These are phyloP conservation scores for Mionectes olivaceus DNA, from an alignment of 2,797 vertebrate species.

Conservation along the genomic window DNA sequence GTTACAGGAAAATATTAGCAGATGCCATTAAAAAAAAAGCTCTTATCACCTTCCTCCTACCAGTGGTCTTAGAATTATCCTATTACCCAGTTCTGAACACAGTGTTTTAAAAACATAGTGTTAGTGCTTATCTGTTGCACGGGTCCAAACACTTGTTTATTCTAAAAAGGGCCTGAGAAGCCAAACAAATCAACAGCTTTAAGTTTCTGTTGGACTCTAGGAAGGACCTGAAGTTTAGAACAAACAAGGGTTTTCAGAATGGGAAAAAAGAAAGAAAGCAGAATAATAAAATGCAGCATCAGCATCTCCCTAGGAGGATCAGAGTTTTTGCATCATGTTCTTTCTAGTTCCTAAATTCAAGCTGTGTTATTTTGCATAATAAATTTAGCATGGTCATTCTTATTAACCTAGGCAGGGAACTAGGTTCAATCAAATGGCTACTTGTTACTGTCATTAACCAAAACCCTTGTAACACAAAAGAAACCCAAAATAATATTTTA, in stretches of 20 bases:
- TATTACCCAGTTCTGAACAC: neutral
- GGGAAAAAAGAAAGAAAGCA: neutral
- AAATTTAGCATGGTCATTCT: neutral
- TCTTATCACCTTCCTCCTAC: neutral
- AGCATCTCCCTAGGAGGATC: neutral
- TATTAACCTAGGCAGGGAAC: neutral
- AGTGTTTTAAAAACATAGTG: neutral
- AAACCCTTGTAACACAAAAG: neutral
- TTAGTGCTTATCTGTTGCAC: neutral
- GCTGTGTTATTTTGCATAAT: neutral
- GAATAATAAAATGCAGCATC: neutral
- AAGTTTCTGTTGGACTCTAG: slow-evolving; percentile 5
- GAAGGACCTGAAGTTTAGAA: slow-evolving; percentile 6
- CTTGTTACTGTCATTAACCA: neutral
- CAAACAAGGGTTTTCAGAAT: neutral
- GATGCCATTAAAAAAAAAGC: neutral
- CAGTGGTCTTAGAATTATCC: neutral
- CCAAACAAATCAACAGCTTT: slow-evolving; percentile 15
- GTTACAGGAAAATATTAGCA: neutral
- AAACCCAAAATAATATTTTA: neutral
- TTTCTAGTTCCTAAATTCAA: neutral
- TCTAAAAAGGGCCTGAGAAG: slow-evolving; percentile 22
- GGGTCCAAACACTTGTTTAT: neutral
- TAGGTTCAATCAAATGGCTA: neutral
- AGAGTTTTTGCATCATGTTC: neutral